Percentiles rank a stretch among this genome's conserved stretches.
phyloP scores from a whole-genome alignment of 2,797 vertebrate genomes.

The Danionella dracula region DNA sequence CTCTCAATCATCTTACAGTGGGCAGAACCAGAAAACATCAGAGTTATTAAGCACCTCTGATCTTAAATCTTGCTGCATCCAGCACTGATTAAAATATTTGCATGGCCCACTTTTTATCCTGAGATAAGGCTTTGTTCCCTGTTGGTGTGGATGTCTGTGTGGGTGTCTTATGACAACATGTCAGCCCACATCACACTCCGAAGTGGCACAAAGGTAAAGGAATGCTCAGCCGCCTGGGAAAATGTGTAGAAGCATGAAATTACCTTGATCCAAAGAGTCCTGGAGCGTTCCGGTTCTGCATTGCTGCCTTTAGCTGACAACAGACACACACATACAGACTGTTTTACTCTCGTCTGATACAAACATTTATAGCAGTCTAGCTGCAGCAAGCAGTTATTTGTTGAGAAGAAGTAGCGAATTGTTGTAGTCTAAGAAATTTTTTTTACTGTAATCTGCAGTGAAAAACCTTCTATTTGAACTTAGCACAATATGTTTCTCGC shows the following conservation, averaged over 20 bases:
- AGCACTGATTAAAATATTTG: background rate
- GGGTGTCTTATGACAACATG: slow-evolving; percentile 62
- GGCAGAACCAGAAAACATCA: background rate
- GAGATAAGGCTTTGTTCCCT: background rate
- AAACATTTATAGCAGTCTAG: background rate
- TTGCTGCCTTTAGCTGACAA: slow-evolving; percentile 50
- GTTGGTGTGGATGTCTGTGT: background rate
- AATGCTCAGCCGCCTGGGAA: slow-evolving; percentile 67
- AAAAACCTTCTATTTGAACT: too few relatives aligned
- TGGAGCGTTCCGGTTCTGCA: slow-evolving; percentile 70
- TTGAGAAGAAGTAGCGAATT: too few relatives aligned
- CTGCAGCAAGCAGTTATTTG: background rate
- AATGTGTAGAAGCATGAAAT: slow-evolving; percentile 75
- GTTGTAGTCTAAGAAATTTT: too few relatives aligned
- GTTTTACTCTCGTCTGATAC: background rate
- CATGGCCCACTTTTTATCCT: background rate
- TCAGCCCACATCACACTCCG: slow-evolving; percentile 64
- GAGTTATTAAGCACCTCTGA: background rate
- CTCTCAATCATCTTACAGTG: background rate
- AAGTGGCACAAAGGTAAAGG: slow-evolving; percentile 65
- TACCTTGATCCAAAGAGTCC: slow-evolving; percentile 77
- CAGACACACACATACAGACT: slow-evolving; percentile 10
- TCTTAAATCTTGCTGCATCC: background rate
- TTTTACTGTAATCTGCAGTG: too few relatives aligned
- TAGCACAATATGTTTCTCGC: too few relatives aligned